Evolutionary conservation across 2,797 vertebrate genomes (phyloP).

Genomic region (Prunella strophiata): DNA sequence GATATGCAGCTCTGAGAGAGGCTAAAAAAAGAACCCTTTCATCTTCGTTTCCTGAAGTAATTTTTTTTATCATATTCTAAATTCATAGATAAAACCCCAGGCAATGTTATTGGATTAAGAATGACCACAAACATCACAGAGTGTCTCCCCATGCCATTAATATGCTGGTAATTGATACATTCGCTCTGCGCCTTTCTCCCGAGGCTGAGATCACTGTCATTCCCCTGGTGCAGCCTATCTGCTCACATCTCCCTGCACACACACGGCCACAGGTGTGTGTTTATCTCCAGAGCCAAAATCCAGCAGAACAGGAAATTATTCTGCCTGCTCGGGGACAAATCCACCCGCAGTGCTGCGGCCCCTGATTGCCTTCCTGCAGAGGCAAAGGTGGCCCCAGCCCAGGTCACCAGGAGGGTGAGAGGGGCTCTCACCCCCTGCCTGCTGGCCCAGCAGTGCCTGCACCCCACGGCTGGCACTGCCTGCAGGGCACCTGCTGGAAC

Average conservation of each 20-base stretch:
- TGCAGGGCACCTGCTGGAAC: background rate
- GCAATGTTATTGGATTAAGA: constrained; percentile 23
- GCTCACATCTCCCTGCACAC: background rate
- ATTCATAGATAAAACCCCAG: constrained; percentile 48
- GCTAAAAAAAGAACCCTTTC: constrained; percentile 53
- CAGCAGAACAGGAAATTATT: background rate
- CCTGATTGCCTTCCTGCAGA: background rate
- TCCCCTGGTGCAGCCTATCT: background rate
- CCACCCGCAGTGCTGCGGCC: background rate
- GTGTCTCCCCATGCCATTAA: constrained; percentile 38
- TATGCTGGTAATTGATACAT: background rate
- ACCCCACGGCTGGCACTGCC: too few relatives aligned
- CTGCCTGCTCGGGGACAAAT: background rate
- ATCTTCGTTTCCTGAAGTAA: constrained; percentile 12
- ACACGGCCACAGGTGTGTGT: background rate
- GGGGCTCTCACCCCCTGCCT: too few relatives aligned
- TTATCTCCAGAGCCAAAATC: background rate
- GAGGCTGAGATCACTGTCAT: background rate
- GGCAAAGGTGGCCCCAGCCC: too few relatives aligned
- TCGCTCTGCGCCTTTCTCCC: background rate
- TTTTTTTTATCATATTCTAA: constrained; percentile 9
- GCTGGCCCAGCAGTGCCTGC: background rate
- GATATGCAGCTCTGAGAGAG: constrained; percentile 40
- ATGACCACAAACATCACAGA: constrained; percentile 49
- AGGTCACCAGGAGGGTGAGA: accelerated